Evolutionary conservation across 2,797 vertebrate genomes (phyloP).

Genomic region (Benthosema pterotum): DNA sequence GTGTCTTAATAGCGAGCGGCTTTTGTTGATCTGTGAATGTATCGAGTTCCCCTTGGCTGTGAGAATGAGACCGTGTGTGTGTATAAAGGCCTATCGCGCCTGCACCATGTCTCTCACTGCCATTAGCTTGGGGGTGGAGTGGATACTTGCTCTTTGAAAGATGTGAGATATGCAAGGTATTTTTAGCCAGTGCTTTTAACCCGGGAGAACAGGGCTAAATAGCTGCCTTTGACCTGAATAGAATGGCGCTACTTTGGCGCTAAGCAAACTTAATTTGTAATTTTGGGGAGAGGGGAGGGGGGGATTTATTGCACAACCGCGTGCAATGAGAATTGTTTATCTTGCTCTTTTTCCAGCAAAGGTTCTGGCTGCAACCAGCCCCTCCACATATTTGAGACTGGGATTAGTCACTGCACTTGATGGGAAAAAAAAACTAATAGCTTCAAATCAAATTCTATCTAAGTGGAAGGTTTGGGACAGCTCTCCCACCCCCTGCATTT

Average conservation of each 20-base stretch:
- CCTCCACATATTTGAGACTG: conserved; percentile 11
- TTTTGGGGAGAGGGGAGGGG: too few species aligned
- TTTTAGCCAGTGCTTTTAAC: conserved; percentile 69
- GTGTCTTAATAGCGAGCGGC: conserved; percentile 47
- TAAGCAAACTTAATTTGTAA: conserved; percentile 13
- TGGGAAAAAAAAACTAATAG: conserved; percentile 42
- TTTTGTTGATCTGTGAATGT: conserved; percentile 61
- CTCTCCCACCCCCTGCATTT: conserved; percentile 28
- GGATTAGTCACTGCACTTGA: conserved; percentile 13
- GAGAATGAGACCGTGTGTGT: conserved; percentile 58
- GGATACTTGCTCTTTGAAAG: conserved; percentile 66
- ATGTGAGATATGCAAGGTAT: conserved; percentile 74
- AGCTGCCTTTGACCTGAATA: conserved; percentile 47
- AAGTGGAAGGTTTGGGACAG: neutral
- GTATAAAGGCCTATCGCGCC: conserved; percentile 66
- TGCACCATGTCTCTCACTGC: conserved; percentile 57
- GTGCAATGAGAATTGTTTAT: neutral
- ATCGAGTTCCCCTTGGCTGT: conserved; percentile 50
- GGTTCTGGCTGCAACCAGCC: conserved; percentile 2
- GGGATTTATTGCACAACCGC: neutral
- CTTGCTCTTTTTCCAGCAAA: neutral
- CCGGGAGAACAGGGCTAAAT: conserved; percentile 42
- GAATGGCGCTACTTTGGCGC: conserved; percentile 11
- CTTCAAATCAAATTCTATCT: conserved; percentile 50
- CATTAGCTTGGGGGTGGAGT: conserved; percentile 70